Base-by-base conservation (phyloP, 1,140 invertebrate species). In the Bicyclus anynana region DNA sequence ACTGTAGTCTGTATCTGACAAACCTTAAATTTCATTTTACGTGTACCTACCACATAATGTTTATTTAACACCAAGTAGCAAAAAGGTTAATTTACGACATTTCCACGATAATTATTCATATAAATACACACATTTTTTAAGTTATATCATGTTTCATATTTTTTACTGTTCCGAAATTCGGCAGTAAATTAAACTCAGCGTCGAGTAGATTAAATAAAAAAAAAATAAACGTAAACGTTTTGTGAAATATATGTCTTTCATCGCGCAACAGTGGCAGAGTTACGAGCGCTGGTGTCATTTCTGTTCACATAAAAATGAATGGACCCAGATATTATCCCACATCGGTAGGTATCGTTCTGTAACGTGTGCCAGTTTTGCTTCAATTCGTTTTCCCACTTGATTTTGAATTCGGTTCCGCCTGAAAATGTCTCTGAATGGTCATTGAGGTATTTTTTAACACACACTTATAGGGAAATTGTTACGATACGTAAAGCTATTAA, bases 301-400 rank as follows among this genome's bases (percentile, higher is more conserved):
- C 53, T 57, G 52, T 63, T 49, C 37, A 27, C 51, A 49, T 49
- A 18, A 44, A 53, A 62, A 49, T 58, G 60, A 62, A 58, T 62
- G 54, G 60, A 58, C 37, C 33, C 49, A 59, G 38, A 51, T 37
- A 47, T 53, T 35, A 53, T 47, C 20, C 52, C 16, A 42, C 29
- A 47, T 53, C 35, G 50, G 29, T 59, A n/a, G n/a, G 46, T 38
- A 51, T 27, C 23, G 21, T 20, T 51, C 20, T 58, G 51, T 35
- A 14, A 51, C 21, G 6, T 33, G 55, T 58, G 55, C 55, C 40
- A 58, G 55, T 42, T 42, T 44, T 33, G 10, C 29, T 10, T 5
- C 10, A 33, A 33, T 33, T 33, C n/a, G n/a, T 33, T 12, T 33
- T 12, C 10, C n/a, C n/a, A 3, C 7, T 12, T 2, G 1, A 27